Base-by-base conservation (phyloP, 2,888 invertebrate species). In the Gymnocheta viridis region DNA sequence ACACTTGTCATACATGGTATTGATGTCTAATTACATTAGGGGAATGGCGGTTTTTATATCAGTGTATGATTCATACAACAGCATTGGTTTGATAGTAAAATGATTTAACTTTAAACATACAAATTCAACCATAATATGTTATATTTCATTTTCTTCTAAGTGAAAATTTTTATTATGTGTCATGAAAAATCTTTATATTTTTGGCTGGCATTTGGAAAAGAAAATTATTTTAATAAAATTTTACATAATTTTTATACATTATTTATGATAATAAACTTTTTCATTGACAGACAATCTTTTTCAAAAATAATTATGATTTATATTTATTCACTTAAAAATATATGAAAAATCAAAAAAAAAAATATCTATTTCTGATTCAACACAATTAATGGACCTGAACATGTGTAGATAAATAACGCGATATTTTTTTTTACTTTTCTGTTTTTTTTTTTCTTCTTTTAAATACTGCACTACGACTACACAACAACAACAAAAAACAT, bases 351-450 rank as follows among this genome's bases (percentile, higher is more conserved):
- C 32, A 47, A 62, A 27, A 38, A 62, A 27, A 38, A 62, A 27
- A 64, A 73, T 32, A 54, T 80, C 24, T 74, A 41, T 81, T 76
- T 69, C 12, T 82, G 47, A 76, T 24, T 70, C 69, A 69, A 76
- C 69, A 82, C 54, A 81, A 78, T 82, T 82, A 82, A 82, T 78
- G 82, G 82, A 77, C 77, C 72, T 73, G 44, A 82, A 78, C 82
- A 82, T 77, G 77, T 81, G 81, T 74, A 62, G 54, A 81, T 60
- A 74, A 49, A 81, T 51, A 74, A 51, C 29, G 73, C 56, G 22
- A 80, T 70, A 49, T 56, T 62, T 70, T 66, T 29, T 60, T 47
- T 44, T 44, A 6, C 24, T 24, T 38, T 70, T 41, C 58, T 47
- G 12, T 7, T 38, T 56, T 64, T 9, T 56, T 47, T 27, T 19